These are phyloP conservation scores for Bombus superbus DNA, from an alignment of 1,140 invertebrate species.

Conservation along the genomic window DNA sequence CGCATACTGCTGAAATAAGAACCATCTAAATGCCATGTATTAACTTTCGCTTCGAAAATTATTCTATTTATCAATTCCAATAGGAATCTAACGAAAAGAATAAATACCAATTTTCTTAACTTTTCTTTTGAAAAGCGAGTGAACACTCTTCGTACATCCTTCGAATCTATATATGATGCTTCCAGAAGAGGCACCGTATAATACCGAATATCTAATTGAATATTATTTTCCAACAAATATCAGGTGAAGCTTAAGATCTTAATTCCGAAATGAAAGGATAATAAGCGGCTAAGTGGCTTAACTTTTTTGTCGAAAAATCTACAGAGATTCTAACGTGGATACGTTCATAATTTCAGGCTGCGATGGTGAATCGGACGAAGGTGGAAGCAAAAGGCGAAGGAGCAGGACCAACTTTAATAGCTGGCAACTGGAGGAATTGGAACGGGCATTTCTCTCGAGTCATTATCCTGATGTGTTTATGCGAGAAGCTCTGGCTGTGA, in stretches of 20 bases:
- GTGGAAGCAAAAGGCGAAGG: constrained; percentile 90
- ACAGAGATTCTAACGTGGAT: not conserved
- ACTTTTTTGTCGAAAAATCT: not conserved
- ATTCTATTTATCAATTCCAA: not conserved
- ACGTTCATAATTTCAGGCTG: constrained; percentile 78
- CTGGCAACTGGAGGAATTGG: constrained; percentile 99
- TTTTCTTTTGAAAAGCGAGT: not conserved
- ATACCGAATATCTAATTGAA: not conserved
- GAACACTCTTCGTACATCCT: not conserved
- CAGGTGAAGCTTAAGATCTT: not conserved
- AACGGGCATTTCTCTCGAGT: constrained; percentile 96
- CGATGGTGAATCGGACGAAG: constrained; percentile 86
- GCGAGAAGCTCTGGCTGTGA: constrained; percentile 97
- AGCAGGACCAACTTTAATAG: constrained; percentile 99
- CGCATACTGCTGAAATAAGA: too few relatives aligned
- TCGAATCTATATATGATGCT: not conserved
- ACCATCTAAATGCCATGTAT: too few relatives aligned
- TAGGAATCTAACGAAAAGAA: not conserved
- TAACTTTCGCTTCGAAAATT: too few relatives aligned
- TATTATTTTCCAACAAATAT: not conserved
- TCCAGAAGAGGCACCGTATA: not conserved
- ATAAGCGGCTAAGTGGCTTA: not conserved
- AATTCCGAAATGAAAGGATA: not conserved
- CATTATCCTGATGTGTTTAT: constrained; percentile 99
- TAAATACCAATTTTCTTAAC: not conserved